Percentiles rank a stretch among this genome's conserved stretches.
Evolutionary conservation across 2,113 vertebrate species (phyloP).

Genomic region (Sinocyclocheilus grahami): DNA sequence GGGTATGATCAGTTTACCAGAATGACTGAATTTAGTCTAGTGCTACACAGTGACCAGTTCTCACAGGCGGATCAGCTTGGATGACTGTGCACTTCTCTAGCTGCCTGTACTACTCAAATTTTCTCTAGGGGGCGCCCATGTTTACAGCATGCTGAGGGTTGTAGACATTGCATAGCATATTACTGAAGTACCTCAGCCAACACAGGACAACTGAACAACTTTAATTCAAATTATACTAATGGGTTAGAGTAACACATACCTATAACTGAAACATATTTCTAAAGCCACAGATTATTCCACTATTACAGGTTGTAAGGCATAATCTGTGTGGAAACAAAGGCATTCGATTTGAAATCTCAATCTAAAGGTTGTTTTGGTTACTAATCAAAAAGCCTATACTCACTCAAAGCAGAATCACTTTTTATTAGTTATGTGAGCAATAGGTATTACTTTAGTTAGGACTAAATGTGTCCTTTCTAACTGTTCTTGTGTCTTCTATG

Average conservation of each 20-base stretch:
- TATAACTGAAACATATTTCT: neutral
- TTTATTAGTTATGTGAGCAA: neutral
- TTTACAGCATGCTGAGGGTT: neutral
- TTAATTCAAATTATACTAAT: neutral
- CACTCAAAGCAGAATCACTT: neutral
- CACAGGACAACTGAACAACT: neutral
- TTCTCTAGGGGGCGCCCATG: conserved; percentile 25
- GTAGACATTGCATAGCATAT: neutral
- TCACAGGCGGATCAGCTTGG: neutral
- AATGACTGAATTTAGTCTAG: neutral
- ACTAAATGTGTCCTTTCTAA: neutral
- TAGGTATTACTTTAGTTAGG: neutral
- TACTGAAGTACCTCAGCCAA: neutral
- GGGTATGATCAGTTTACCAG: conserved; percentile 21
- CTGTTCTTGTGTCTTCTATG: neutral
- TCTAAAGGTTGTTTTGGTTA: neutral
- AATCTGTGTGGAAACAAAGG: neutral
- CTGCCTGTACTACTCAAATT: neutral
- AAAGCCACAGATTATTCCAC: neutral
- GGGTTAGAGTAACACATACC: neutral
- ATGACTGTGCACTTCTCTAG: conserved; percentile 23
- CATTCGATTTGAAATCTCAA: neutral
- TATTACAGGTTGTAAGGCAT: neutral
- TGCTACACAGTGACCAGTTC: too few relatives aligned
- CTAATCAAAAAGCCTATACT: neutral